These are phyloP conservation scores for Thaumetopoea pityocampa DNA, from an alignment of 1,140 invertebrate genomes.

Conservation along the genomic window DNA sequence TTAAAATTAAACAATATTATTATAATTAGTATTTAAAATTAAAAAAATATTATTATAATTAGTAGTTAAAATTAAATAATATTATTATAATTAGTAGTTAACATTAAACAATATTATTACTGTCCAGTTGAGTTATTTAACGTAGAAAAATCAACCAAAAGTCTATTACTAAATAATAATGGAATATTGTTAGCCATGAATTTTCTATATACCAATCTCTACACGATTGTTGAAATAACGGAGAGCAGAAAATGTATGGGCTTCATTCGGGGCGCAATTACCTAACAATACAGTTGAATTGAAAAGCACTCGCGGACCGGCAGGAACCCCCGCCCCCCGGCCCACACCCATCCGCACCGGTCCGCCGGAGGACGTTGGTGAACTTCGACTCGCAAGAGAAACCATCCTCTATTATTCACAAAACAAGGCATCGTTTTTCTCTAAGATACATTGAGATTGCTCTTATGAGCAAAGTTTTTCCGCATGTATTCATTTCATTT, in stretches of 20 bases:
- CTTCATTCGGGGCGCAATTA: constrained; percentile 20
- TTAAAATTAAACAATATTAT: too few species aligned
- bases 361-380: background rate
- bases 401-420: too few species aligned
- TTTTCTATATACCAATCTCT: background rate
- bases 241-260: constrained; percentile 16
- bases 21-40: too few species aligned
- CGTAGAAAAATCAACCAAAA: background rate
- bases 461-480: too few species aligned
- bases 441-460: too few species aligned
- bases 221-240: constrained; percentile 9
- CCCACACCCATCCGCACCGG: background rate
- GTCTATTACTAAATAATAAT: background rate
- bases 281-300: constrained; percentile 21
- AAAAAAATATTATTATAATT: too few species aligned
- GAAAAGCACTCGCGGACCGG: constrained; percentile 15
- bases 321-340: background rate
- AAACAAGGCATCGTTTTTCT: too few species aligned
- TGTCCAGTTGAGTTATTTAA: too few species aligned
- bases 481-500: too few species aligned
- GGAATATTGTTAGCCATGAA: background rate
- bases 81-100: too few species aligned
- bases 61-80: too few species aligned
- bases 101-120: too few species aligned
- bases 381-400: constrained; percentile 20